Percentiles rank a stretch among this genome's conserved stretches.
Evolutionary conservation across 2,888 invertebrate genomes (phyloP).

Genomic region (Cacoxenus indagator): DNA sequence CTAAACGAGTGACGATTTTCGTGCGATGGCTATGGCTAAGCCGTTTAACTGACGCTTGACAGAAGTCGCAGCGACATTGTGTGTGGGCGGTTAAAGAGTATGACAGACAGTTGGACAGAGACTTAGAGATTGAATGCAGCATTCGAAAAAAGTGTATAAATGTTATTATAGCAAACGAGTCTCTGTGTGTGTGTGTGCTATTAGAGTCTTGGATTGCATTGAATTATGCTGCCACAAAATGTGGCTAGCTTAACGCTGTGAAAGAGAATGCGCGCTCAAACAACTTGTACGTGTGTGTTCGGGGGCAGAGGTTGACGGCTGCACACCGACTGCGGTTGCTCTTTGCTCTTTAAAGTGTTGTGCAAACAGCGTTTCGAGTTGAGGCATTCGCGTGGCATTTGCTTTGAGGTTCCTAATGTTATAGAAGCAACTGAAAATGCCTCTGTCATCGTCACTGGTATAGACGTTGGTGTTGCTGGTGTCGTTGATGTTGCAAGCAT

Average conservation of each 20-base stretch:
- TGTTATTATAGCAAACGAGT: not conserved
- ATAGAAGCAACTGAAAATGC: no score
- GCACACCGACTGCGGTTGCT: not conserved
- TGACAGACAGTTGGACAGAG: no score
- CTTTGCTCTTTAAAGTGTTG: conserved; percentile 17
- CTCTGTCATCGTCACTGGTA: not conserved
- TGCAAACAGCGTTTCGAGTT: conserved; percentile 5
- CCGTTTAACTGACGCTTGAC: not conserved
- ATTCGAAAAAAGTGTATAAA: no score
- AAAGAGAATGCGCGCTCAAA: not conserved
- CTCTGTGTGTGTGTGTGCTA: not conserved
- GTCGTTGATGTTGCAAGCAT: not conserved
- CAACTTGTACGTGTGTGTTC: not conserved
- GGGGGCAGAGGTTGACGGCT: not conserved
- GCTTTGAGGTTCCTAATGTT: conserved; percentile 17
- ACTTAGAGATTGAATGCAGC: no score
- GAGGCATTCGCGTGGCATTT: conserved; percentile 9
- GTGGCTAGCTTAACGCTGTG: not conserved
- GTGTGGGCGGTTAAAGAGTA: no score
- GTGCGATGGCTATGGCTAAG: not conserved
- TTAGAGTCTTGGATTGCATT: not conserved
- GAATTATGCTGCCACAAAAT: not conserved
- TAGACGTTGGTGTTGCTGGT: not conserved
- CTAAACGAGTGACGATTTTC: not conserved
- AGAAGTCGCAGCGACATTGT: no score